Evolutionary conservation across 2,113 vertebrate genomes (phyloP).

Genomic region (Potamarius usumacintae): DNA sequence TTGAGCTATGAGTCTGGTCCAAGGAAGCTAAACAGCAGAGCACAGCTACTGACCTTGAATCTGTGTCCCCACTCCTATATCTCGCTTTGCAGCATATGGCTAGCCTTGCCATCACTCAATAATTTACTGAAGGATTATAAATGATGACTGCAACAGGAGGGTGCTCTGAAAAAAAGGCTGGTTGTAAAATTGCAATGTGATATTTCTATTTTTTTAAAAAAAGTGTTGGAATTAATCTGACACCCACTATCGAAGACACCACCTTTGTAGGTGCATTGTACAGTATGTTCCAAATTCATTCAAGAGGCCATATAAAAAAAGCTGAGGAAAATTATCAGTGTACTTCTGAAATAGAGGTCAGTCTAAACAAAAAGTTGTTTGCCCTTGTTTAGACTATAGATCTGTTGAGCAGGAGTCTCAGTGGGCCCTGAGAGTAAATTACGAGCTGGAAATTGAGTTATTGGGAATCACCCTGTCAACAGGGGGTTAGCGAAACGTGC

Average conservation of each 20-base stretch:
- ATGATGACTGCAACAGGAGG: conserved; percentile 28
- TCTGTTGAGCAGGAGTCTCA: conserved; percentile 43
- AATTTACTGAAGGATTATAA: conserved; percentile 51
- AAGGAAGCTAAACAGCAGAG: conserved; percentile 22
- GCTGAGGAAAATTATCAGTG: neutral
- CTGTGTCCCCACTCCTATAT: conserved; percentile 31
- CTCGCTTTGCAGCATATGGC: conserved; percentile 30
- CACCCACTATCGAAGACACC: neutral
- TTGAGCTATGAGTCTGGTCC: conserved; percentile 8
- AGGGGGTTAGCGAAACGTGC: conserved; percentile 56
- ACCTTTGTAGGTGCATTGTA: conserved; percentile 9
- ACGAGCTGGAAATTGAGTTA: conserved; percentile 56
- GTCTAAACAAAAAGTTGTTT: conserved; percentile 45
- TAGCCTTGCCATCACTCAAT: conserved; percentile 35
- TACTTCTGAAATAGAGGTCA: neutral
- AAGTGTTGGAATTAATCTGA: conserved; percentile 15
- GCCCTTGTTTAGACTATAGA: conserved; percentile 48
- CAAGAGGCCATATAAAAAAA: conserved; percentile 2
- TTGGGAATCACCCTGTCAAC: conserved; percentile 55
- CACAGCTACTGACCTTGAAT: conserved; percentile 48
- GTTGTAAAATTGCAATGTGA: conserved; percentile 1
- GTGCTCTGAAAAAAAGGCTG: conserved; percentile 15
- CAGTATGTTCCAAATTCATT: conserved; percentile 4
- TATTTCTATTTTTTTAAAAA: conserved; percentile 23
- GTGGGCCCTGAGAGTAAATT: conserved; percentile 57